These are phyloP conservation scores for Ondatra zibethicus DNA, from an alignment of 2,113 vertebrate species.

Conservation along the genomic window DNA sequence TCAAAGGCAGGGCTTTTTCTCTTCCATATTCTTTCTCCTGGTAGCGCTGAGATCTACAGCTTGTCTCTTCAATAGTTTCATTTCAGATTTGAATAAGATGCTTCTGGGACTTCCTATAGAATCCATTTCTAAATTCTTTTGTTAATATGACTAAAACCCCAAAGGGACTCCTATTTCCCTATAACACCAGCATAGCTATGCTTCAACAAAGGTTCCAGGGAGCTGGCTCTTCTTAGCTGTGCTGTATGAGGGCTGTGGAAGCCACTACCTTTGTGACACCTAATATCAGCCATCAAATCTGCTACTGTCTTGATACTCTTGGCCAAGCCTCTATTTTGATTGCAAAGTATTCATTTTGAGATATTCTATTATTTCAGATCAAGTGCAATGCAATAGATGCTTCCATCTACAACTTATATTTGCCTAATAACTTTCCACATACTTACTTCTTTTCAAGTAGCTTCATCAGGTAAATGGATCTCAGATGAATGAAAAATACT, in stretches of 20 bases:
- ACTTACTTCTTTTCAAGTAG: not conserved
- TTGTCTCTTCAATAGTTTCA: not conserved
- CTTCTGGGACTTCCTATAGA: not conserved
- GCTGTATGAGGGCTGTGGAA: no score
- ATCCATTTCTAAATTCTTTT: not conserved
- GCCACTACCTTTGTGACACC: not conserved
- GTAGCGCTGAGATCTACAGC: not conserved
- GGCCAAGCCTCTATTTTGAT: not conserved
- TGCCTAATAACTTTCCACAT: not conserved
- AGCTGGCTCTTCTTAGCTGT: not conserved
- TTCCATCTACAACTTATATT: not conserved
- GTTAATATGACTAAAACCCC: not conserved
- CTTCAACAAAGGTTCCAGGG: no score
- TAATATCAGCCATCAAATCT: not conserved
- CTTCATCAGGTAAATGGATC: not conserved
- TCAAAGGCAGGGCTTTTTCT: not conserved
- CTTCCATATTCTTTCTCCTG: not conserved
- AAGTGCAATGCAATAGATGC: not conserved
- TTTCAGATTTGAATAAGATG: not conserved
- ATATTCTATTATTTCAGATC: not conserved
- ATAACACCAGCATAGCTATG: not conserved
- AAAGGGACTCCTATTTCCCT: not conserved
- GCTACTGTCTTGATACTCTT: not conserved
- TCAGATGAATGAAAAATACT: not conserved
- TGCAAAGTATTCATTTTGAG: not conserved